Evolutionary conservation across 2,888 invertebrate species (phyloP), one percentile per base, ranked within the genome.

Genomic region (Synanthedon vespiformis): DNA sequence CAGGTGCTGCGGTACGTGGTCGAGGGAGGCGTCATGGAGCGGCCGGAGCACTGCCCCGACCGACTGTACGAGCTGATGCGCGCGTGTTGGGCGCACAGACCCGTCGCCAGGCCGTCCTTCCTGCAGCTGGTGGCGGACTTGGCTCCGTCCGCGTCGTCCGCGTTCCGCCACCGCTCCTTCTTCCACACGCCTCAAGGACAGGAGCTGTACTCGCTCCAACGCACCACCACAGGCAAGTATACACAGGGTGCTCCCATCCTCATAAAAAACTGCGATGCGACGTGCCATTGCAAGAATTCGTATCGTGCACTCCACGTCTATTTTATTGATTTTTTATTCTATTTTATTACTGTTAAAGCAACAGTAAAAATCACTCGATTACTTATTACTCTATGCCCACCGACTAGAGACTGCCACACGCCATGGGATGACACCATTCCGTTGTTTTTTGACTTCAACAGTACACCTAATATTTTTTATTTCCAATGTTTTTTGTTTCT

Each of bases 1-100:
- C 96, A 98, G 88, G 97, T 95, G 53, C 80, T 97, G 59, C 90
- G 93, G 13, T 95, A 95, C 80, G 96, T 98, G 55, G 94, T 95
- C 58, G 95, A 95, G 65, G 96, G 96, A 52, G 94, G 95, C 53
- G 93, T 96, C 49, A 97, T 99, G 96, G 96, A 96, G 77, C 91
- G 94, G 56, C 99, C 99, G 0, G 96, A 96, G 77, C 95, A 96
- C 77, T 99, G 99, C 80, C 98, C 98, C 1, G 95, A 96, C 70
- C 91, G 94, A 64, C 88, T 99, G 75, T 97, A 95, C 81, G 90
- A 92, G 60, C 86, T 99, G 59, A 99, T 99, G 99, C 90, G 92
- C 61, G 89, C 90, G 58, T 98, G 98, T 77, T 99, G 99, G 99
- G 90, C 93, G 65, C 94, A 94, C 77, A 92, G 94, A 62, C 92